These are phyloP conservation scores for Amia ocellicauda DNA, from an alignment of 2,113 vertebrate species.

Conservation along the genomic window DNA sequence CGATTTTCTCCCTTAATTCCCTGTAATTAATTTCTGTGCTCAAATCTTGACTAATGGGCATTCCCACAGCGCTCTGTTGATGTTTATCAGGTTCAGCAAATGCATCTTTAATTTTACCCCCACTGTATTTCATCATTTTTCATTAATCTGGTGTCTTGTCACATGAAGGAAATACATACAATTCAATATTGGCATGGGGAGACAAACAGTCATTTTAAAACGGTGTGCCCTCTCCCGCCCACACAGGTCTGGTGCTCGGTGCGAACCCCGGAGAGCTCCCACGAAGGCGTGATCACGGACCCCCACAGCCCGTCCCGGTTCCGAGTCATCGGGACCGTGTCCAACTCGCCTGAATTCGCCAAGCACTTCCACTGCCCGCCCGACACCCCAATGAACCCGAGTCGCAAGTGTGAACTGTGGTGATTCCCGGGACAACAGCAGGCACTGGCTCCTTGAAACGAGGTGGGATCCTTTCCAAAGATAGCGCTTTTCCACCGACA, in stretches of 20 bases:
- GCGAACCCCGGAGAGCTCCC: slow-evolving; percentile 87
- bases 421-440: slow-evolving; percentile 46
- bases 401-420: slow-evolving; percentile 91
- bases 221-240: neutral
- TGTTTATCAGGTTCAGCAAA: no score
- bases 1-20: no score
- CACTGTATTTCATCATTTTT: no score
- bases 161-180: no score
- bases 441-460: slow-evolving; percentile 10
- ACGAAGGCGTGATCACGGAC: slow-evolving; percentile 91
- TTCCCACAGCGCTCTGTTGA: no score
- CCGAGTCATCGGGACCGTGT: slow-evolving; percentile 87
- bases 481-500: slow-evolving; percentile 24
- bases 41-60: no score
- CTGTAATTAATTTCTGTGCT: no score
- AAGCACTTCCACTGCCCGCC: slow-evolving; percentile 80
- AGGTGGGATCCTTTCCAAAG: neutral
- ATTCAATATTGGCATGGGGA: no score
- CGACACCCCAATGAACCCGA: slow-evolving; percentile 86
- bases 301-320: slow-evolving; percentile 92
- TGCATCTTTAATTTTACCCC: no score
- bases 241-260: slow-evolving; percentile 92
- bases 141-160: no score
- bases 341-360: slow-evolving; percentile 87
- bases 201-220: no score